These are phyloP conservation scores for Sarcophaga rosellei DNA, from an alignment of 2,888 invertebrate species.

Conservation along the genomic window DNA sequence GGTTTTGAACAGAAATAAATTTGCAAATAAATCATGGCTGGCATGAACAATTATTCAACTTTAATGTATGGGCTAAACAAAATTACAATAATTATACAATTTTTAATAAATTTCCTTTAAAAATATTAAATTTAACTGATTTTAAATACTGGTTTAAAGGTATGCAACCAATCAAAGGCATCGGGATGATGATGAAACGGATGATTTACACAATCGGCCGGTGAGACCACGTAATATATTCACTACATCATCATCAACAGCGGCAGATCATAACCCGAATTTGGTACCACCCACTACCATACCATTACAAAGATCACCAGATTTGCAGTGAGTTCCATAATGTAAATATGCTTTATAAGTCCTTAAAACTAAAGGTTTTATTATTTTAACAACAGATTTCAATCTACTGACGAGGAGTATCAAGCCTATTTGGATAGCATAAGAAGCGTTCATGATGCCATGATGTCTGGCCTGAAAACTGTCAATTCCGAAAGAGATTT, in stretches of 20 bases:
- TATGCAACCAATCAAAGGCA: slow-evolving; percentile 73
- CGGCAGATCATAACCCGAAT: slow-evolving; percentile 37
- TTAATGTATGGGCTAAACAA: slow-evolving; percentile 74
- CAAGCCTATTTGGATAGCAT: slow-evolving; percentile 73
- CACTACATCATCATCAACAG: slow-evolving; percentile 39
- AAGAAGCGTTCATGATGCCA: slow-evolving; percentile 72
- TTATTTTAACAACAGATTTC: slow-evolving; percentile 58
- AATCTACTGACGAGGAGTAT: slow-evolving; percentile 73
- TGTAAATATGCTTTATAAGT: neutral
- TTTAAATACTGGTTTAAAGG: slow-evolving; percentile 64
- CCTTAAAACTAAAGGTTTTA: neutral
- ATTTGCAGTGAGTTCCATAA: slow-evolving; percentile 63
- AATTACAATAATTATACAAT: slow-evolving; percentile 48
- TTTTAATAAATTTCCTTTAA: neutral
- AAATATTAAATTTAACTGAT: neutral
- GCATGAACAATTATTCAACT: slow-evolving; percentile 79
- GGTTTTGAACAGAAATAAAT: neutral
- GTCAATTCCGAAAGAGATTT: slow-evolving; percentile 78
- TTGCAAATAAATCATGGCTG: slow-evolving; percentile 74
- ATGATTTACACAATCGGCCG: slow-evolving; percentile 30
- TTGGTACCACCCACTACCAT: slow-evolving; percentile 27
- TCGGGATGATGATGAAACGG: slow-evolving; percentile 62
- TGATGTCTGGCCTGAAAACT: slow-evolving; percentile 75
- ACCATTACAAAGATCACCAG: slow-evolving; percentile 53
- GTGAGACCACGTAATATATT: slow-evolving; percentile 59